Percentiles rank a stretch among this genome's conserved stretches.
Conservation (phyloP, 2,888 invertebrate genomes). For the Callosobruchus maculatus region DNA sequence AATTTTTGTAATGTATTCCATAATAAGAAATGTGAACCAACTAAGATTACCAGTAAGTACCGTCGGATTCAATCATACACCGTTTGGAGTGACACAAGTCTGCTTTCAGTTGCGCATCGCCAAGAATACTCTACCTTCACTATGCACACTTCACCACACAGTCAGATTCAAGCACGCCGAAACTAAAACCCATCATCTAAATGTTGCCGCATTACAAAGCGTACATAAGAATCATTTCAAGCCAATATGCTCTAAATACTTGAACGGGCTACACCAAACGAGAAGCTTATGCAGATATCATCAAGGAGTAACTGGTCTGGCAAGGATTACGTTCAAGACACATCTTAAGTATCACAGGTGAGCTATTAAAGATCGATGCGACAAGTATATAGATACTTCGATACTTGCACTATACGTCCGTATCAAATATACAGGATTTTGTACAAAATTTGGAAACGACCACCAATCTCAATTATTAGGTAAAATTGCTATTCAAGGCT, state of each 20-base stretch:
- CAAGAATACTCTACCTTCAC: neutral
- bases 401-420: no score
- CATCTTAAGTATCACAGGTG: neutral
- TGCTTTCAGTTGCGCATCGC: conserved; percentile 3
- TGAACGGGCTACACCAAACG: neutral
- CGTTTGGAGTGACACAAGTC: neutral
- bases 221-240: neutral
- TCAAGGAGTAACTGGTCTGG: neutral
- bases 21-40: conserved; percentile 27
- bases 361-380: neutral
- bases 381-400: no score
- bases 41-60: conserved; percentile 28
- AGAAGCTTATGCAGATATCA: neutral
- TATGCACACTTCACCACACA: neutral
- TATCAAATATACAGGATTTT: no score
- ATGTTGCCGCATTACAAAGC: neutral
- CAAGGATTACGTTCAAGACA: neutral
- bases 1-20: conserved; percentile 33
- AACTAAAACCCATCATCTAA: neutral
- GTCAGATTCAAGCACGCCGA: neutral
- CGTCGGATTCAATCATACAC: neutral
- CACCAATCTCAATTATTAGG: no score
- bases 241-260: neutral
- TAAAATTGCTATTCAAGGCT: no score
- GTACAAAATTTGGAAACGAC: no score